Evolutionary conservation across 2,888 invertebrate species (phyloP), one percentile per base, ranked within the genome.

Genomic region (Minunthozetes semirufus): DNA sequence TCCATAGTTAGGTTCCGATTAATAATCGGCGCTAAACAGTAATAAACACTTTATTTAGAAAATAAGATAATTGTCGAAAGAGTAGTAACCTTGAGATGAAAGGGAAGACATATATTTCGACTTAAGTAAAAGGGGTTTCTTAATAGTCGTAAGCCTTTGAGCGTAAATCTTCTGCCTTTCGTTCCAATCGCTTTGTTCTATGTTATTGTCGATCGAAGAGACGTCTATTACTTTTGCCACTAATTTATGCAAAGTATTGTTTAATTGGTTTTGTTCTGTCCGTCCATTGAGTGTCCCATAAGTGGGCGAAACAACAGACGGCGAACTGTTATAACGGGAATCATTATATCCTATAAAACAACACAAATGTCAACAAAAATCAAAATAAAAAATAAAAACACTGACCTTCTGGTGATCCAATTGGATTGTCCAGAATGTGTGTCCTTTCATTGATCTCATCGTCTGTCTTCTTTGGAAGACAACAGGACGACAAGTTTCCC

Each of bases 191-290:
- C 59, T 63, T 27, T 73, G 61, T 38, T 73, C 61, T 8, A 73
- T 33, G 46, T 61, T 33, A 25, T 63, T 73, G 29, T 73, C 73
- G 17, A 61, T 59, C 5, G 53, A 22, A 29, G 61, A 63, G 1
- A 73, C 63, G 29, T 73, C 73, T 17, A 73, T 73, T n/a, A 73
- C 63, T 38, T 73, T 73, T 8, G 73, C 59, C 61, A 38, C 33
- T 33, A 73, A 59, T 61, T 73, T 73, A n/a, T 73, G 50, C 22
- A 73, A 73, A 22, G 56, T 73, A 17, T 56, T 42, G 38, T 59
- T 50, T 38, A 56, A 61, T 63, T 63, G 61, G 61, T 63, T 63
- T n/a, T 63, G 61, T 63, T 63, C 61, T 29, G 27, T 63, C 15
- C 61, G 61, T 9, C 61, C 61, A 29, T 63, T 63, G 6, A 63